Evolutionary conservation across 2,888 invertebrate genomes (phyloP).

Genomic region (Cinara cedri): DNA sequence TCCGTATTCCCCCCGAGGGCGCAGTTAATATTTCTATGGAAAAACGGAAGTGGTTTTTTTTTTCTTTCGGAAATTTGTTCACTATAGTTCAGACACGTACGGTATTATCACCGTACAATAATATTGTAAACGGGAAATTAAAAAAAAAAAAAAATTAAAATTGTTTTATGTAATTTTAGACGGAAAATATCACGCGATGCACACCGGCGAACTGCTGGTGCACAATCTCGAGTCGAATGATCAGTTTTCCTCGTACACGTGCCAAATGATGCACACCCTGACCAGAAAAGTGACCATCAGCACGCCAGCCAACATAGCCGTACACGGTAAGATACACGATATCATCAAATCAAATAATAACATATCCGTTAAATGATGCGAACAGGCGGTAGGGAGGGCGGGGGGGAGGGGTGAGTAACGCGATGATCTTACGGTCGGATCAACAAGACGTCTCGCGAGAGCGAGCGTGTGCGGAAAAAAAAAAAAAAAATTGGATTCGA

Average conservation of each 20-base stretch:
- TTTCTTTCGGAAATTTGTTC: no score
- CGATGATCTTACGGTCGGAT: not conserved
- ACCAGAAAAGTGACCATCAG: constrained; percentile 75
- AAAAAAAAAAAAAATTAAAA: no score
- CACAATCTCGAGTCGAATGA: constrained; percentile 77
- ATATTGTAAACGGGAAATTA: no score
- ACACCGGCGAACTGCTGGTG: constrained; percentile 75
- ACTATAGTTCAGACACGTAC: no score
- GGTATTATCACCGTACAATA: no score
- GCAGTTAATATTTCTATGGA: no score
- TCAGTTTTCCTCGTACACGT: constrained; percentile 74
- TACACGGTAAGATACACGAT: constrained; percentile 73
- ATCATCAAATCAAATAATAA: no score
- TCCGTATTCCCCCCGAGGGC: no score
- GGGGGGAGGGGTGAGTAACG: no score
- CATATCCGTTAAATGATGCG: no score
- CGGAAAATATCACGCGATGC: constrained; percentile 77
- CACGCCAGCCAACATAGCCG: constrained; percentile 72
- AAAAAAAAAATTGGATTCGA: not conserved
- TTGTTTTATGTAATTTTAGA: constrained; percentile 66
- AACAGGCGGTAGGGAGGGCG: no score
- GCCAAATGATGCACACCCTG: constrained; percentile 75
- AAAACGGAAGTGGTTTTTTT: no score
- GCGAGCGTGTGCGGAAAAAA: not conserved
- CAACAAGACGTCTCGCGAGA: not conserved